phyloP scores from a whole-genome alignment of 1,140 invertebrate species.

The Odontomachus brunneus region DNA sequence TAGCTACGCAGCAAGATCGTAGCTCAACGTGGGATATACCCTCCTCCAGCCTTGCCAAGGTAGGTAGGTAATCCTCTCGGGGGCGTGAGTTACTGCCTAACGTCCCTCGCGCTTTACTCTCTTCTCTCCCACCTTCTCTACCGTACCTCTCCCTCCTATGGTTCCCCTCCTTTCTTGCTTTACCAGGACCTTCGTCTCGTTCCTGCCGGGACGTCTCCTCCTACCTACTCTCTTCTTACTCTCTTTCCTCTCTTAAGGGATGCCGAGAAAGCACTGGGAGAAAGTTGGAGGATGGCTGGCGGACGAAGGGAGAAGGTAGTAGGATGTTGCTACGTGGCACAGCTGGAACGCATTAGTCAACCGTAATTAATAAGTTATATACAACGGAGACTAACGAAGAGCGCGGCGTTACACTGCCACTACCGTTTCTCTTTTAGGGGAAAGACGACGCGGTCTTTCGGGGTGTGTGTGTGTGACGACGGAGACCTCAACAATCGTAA shows the following conservation, averaged over 20 bases:
- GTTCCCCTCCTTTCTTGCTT: slow-evolving; percentile 28
- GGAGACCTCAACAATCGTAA: slow-evolving; percentile 67
- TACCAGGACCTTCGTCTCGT: slow-evolving; percentile 29
- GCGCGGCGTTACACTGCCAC: slow-evolving; percentile 52
- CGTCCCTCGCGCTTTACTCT: slow-evolving; percentile 78
- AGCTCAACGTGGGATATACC: slow-evolving; percentile 84
- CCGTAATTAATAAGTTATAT: slow-evolving; percentile 77
- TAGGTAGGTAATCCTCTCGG: slow-evolving; percentile 85
- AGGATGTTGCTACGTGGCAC: slow-evolving; percentile 66
- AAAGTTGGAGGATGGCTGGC: slow-evolving; percentile 58
- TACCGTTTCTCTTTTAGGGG: slow-evolving; percentile 44
- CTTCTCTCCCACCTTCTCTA: slow-evolving; percentile 65
- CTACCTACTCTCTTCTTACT: slow-evolving; percentile 58
- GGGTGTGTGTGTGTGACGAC: slow-evolving; percentile 53
- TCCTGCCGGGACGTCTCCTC: slow-evolving; percentile 55
- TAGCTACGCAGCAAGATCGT: slow-evolving; percentile 85
- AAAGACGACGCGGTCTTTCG: slow-evolving; percentile 46
- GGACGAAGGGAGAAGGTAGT: slow-evolving; percentile 42
- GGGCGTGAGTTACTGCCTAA: slow-evolving; percentile 85
- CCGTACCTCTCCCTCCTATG: slow-evolving; percentile 35
- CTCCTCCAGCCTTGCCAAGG: slow-evolving; percentile 82
- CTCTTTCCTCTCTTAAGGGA: slow-evolving; percentile 60
- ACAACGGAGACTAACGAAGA: slow-evolving; percentile 67
- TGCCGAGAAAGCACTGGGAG: slow-evolving; percentile 52
- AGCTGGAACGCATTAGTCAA: slow-evolving; percentile 77